phyloP scores from a whole-genome alignment of 2,797 vertebrate genomes.

The Columba guinea region DNA sequence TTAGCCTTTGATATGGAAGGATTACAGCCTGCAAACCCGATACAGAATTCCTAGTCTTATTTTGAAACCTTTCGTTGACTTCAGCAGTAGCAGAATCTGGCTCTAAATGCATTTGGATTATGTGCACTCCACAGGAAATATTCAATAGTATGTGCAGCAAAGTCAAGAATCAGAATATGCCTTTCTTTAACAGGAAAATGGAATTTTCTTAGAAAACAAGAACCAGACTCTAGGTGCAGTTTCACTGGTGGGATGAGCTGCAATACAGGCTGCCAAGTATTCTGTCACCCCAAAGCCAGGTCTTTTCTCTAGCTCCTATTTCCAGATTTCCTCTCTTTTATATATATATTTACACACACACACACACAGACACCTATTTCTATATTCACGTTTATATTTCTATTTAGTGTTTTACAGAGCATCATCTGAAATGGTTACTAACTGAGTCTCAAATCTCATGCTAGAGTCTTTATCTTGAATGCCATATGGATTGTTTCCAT shows the following conservation, averaged over 20 bases:
- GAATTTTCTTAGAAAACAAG: not conserved
- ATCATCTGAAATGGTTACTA: not conserved
- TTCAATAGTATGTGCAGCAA: not conserved
- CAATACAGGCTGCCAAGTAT: not conserved
- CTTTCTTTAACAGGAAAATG: not conserved
- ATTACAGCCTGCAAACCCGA: not conserved
- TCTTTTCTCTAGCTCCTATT: not conserved
- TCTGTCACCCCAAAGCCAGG: not conserved
- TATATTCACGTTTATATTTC: not conserved
- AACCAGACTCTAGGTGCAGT: not conserved
- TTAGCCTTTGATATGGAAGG: not conserved
- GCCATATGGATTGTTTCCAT: not conserved
- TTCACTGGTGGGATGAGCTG: not conserved
- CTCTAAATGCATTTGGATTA: not conserved
- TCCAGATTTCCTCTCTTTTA: not conserved
- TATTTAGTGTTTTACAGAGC: not conserved
- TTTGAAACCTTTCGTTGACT: not conserved
- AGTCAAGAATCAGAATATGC: not conserved
- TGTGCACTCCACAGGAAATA: not conserved
- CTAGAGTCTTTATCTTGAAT: not conserved
- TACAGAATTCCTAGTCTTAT: not conserved
- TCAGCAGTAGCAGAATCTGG: not conserved
- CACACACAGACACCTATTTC: accelerated
- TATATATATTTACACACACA: not conserved
- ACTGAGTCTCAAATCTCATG: not conserved